Base-by-base conservation (phyloP, 2,113 vertebrate genomes). In the Datnioides undecimradiatus region DNA sequence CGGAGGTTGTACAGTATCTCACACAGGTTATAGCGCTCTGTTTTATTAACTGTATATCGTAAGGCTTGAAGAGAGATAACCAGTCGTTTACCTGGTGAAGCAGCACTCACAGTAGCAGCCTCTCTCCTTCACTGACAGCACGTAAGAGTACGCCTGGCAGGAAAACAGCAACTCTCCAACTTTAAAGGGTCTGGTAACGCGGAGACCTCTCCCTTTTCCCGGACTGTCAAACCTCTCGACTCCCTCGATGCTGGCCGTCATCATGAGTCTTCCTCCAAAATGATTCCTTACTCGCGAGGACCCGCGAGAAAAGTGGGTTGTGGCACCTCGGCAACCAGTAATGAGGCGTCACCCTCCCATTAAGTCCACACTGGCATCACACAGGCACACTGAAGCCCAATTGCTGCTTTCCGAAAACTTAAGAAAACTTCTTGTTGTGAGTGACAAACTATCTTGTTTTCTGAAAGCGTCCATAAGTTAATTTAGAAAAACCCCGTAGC, bases 91-190 rank as follows among this genome's bases (percentile, higher is more conserved):
- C 98, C 97, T 97, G 84, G 93, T 71, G 88, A 99, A 97, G 95
- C 98, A 99, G 92, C 89, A 78, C 31, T 99, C 98, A 80, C 98
- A 99, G 94, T 95, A 95, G 86, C 86, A 88, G 55, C 97, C 96
- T 64, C 97, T 94, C 92, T 99, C 96, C 58, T 85, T 92, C 48
- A 93, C 93, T 1, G 97, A 94, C 87, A 99, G 93, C 79, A 98
- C 97, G 70, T 48, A 94, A 1, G 94, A 91, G 83, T 95, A 97
- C 38, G 97, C 95, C 72, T 95, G 96, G 88, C 96, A 95, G 76
- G 94, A 93, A 67, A 97, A 95, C 46, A 99, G 92, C 63, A 98
- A 85, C 66, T 99, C 96, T 4, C 98, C 98, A 21, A 96, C 83
- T 59, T 76, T 93, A 79, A 96, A 98, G 64, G 87, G 68, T 82